Evolutionary conservation across 2,113 vertebrate genomes (phyloP).

Genomic region (Brachyhypopomus occidentalis): DNA sequence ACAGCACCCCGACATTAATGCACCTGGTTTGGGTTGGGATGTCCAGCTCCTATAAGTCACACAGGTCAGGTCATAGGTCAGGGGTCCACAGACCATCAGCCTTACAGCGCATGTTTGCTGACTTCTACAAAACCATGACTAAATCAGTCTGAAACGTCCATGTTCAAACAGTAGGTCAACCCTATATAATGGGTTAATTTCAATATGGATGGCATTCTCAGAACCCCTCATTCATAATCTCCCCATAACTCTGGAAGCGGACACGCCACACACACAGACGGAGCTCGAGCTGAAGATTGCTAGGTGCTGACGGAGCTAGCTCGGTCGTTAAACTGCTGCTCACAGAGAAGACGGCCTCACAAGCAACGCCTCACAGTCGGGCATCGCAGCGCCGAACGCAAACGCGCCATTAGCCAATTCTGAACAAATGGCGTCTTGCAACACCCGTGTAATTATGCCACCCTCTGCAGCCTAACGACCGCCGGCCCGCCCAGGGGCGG

Average conservation of each 20-base stretch:
- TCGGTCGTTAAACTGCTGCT: neutral
- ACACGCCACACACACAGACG: neutral
- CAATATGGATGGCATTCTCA: neutral
- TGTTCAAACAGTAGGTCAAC: neutral
- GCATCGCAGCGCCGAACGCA: neutral
- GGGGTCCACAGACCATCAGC: too few species aligned
- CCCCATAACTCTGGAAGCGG: neutral
- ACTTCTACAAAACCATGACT: neutral
- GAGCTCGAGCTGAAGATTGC: neutral
- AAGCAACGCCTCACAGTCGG: neutral
- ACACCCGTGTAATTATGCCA: conserved; percentile 43
- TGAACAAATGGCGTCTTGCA: conserved; percentile 44
- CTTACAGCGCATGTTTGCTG: neutral
- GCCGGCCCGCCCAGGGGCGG: conserved; percentile 3
- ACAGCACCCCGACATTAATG: too few species aligned
- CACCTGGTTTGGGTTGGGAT: too few species aligned
- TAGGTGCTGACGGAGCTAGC: neutral
- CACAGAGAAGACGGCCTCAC: conserved; percentile 16
- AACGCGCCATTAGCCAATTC: conserved; percentile 23
- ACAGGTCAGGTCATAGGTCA: too few species aligned
- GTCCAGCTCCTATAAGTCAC: too few species aligned
- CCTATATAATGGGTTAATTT: neutral
- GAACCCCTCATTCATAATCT: neutral
- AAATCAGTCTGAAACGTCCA: neutral
- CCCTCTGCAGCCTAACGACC: conserved; percentile 35